Evolutionary conservation across 1,140 invertebrate species (phyloP).

Genomic region (Cotesia glomerata): DNA sequence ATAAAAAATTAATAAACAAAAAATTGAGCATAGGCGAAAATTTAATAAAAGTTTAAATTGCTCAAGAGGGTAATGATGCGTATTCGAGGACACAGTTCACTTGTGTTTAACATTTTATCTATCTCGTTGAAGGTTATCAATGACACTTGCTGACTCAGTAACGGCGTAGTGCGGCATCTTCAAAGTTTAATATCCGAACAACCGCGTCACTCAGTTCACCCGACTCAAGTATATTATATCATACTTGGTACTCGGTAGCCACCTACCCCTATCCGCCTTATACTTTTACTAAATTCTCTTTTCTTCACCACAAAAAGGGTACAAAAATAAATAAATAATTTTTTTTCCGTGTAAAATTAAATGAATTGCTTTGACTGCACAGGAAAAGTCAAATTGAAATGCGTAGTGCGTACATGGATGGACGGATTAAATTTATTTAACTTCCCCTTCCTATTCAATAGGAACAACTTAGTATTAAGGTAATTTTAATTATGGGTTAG

Average conservation of each 20-base stretch:
- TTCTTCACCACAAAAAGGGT: neutral
- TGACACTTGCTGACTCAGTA: constrained; percentile 50
- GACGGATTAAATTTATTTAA: neutral
- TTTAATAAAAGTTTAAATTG: constrained; percentile 1
- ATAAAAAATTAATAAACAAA: no score
- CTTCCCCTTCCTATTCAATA: constrained; percentile 1
- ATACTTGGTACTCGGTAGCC: neutral
- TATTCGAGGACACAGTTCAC: constrained; percentile 13
- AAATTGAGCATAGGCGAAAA: neutral
- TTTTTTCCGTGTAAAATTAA: neutral
- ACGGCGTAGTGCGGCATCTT: constrained; percentile 38
- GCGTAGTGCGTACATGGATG: neutral
- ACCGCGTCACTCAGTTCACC: constrained; percentile 37
- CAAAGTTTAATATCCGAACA: constrained; percentile 49
- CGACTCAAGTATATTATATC: constrained; percentile 30
- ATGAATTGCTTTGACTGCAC: no score
- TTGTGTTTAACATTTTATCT: constrained; percentile 37
- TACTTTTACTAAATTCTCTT: neutral
- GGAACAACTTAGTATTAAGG: constrained; percentile 23
- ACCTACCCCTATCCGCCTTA: constrained; percentile 9
- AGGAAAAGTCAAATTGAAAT: no score
- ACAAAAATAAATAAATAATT: no score
- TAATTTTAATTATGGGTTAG: constrained; percentile 59
- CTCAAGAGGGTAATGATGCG: constrained; percentile 2
- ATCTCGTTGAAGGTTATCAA: constrained; percentile 42